Conservation (phyloP, 1,140 invertebrate genomes). For the Caenorhabditis tropicalis region DNA sequence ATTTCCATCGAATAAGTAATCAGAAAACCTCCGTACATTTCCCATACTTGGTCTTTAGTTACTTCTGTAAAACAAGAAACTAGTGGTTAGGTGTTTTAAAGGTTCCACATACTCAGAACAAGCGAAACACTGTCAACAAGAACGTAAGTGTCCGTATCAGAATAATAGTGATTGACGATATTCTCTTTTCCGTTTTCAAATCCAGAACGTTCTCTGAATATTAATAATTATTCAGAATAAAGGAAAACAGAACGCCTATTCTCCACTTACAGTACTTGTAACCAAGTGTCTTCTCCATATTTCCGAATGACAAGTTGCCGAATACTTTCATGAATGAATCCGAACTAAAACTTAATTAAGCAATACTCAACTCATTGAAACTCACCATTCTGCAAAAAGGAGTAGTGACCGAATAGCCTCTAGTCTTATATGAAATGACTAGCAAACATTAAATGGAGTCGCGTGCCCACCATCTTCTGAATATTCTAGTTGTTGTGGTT, state of each 20-base stretch:
- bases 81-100: background rate
- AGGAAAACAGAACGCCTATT: background rate
- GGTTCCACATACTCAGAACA: constrained; percentile 48
- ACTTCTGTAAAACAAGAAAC: constrained; percentile 49
- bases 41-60: constrained; percentile 59
- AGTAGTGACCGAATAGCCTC: background rate
- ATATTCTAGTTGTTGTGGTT: constrained; percentile 27
- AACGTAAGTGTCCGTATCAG: constrained; percentile 56
- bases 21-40: constrained; percentile 58
- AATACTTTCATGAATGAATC: constrained; percentile 59
- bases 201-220: constrained; percentile 52
- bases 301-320: constrained; percentile 55
- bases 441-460: background rate
- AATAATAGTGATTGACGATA: constrained; percentile 60
- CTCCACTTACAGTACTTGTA: constrained; percentile 54
- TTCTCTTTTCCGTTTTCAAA: constrained; percentile 61
- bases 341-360: constrained; percentile 54
- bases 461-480: constrained; percentile 20
- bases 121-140: constrained; percentile 57
- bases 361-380: background rate
- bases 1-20: constrained; percentile 61
- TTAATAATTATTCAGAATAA: too few relatives aligned
- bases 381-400: too few relatives aligned
- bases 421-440: background rate
- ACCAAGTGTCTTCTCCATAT: constrained; percentile 57